Base-by-base conservation (phyloP, 1,140 invertebrate genomes). In the Drosophila sturtevanti region DNA sequence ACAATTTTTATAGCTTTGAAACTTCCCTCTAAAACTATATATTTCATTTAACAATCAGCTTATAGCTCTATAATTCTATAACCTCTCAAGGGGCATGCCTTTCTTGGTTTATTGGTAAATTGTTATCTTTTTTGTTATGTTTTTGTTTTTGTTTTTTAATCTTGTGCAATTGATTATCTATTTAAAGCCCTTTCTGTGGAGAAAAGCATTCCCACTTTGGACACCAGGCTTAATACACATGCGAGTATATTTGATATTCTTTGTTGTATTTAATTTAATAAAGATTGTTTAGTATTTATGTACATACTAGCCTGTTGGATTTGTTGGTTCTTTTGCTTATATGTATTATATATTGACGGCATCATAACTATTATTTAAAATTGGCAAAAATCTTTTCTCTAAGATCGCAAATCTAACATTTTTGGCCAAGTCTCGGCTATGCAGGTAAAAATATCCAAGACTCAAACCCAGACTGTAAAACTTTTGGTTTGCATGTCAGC, bases 191-290 rank as follows among this genome's bases (percentile, higher is more conserved):
- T 34, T 52, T 60, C 35, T 37, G 35, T 48, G 38, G 48, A 79
- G 64, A 66, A 48, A 52, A 16, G 69, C 81, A 85, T 84, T 84
- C 78, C 81, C 54, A 21, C 61, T 37, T 34, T 37, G 61, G 21
- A 66, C 63, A 35, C 24, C 18, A 18, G 48, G 60, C 35, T 21
- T 48, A 11, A 34, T 61, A 61, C 56, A 52, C 37, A n/a, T n/a
- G n/a, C n/a, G n/a, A n/a, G n/a, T 77, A 59, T 76, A 66, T 68
- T 73, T 86, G 9, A 69, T 84, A 61, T 27, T 80, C 41, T 73
- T 68, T 21, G 70, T 85, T 63, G 66, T 84, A 12, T 24, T 81
- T 74, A 63, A 58, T 59, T 86, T 77, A 54, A 81, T 85, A 68
- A 68, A 78, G 68, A 58, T 77, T 55, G 81, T 71, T 86, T 85